Conservation (phyloP, 2,797 vertebrate species). For the Strix occidentalis region DNA sequence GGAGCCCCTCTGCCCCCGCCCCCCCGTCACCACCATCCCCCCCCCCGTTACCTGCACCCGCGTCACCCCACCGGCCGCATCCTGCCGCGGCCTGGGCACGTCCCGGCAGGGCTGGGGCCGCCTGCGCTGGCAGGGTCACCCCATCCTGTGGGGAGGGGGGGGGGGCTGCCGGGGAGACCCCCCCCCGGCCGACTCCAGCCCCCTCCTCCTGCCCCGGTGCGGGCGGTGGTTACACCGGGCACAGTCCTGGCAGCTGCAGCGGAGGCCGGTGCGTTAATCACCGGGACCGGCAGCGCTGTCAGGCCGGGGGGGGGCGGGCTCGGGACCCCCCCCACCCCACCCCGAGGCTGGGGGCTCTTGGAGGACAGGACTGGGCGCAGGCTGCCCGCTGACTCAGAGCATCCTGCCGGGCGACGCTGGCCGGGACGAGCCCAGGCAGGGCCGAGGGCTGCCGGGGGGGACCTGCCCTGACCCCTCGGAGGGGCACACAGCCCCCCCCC, state of each 20-base stretch:
- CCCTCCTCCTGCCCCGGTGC: rapidly evolving
- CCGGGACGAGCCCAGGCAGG: neutral
- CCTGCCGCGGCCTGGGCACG: neutral
- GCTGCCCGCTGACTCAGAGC: neutral
- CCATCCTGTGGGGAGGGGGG: too few species aligned
- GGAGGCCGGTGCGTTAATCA: neutral
- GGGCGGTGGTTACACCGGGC: neutral
- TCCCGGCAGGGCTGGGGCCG: neutral
- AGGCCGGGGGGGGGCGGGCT: neutral
- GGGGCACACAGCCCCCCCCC: neutral
- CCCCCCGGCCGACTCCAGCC: neutral
- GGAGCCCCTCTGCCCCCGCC: neutral
- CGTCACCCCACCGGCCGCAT: neutral
- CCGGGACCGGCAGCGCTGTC: rapidly evolving
- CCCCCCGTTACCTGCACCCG: neutral
- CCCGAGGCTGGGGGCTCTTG: neutral
- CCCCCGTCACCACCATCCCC: too few species aligned
- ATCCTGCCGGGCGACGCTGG: neutral
- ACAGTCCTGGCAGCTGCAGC: neutral
- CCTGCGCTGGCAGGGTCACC: neutral
- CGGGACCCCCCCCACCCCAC: neutral
- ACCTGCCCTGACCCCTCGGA: neutral
- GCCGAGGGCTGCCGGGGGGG: neutral
- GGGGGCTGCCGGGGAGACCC: neutral
- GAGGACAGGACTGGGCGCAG: neutral